A percentile compares a stretch with the other conserved stretches of the same genome.
Evolutionary conservation across 2,113 vertebrate species (phyloP).

Genomic region (mouse (Mus musculus)): GRCm39 chr4:54116501-54117000

Average conservation of each 20-base stretch:
- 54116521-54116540: conserved; percentile 75
- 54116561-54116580: conserved; percentile 75
- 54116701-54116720: not conserved
- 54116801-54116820: conserved; percentile 31
- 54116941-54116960: conserved; percentile 62
- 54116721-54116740: not conserved
- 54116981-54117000: conserved; percentile 60
- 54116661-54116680: conserved; percentile 73
- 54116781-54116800: not conserved
- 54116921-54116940: conserved; percentile 56
- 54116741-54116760: not conserved
- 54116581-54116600: conserved; percentile 12
- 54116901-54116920: conserved; percentile 3
- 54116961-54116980: conserved; percentile 54
- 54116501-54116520: conserved; percentile 72
- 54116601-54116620: conserved; percentile 11
- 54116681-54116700: conserved; percentile 67
- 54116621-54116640: conserved; percentile 74
- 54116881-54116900: not conserved
- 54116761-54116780: not conserved
- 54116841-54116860: not conserved
- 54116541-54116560: conserved; percentile 76
- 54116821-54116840: not conserved
- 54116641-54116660: conserved; percentile 76
- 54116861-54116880: conserved; percentile 41